Evolutionary conservation across 1,140 invertebrate species (phyloP), one percentile per base, ranked within the genome.

Genomic region (Homalodisca vitripennis): DNA sequence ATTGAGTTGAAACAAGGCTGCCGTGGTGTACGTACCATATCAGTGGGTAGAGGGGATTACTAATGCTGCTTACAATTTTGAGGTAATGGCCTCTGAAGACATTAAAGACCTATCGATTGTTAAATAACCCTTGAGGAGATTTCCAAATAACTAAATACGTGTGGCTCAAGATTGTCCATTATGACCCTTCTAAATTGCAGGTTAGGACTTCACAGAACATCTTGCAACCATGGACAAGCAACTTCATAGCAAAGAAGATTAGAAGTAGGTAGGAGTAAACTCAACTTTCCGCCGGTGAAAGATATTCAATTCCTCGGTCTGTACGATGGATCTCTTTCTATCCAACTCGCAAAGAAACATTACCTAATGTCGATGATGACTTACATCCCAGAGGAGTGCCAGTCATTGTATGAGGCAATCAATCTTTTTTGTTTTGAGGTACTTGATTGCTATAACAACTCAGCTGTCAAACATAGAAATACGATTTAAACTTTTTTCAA

Each of bases 1-100:
- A 71, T 71, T 41, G 70, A 71, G 70, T 30, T 26, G 70, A 71
- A 66, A 70, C 46, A 67, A 66, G 48, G 24, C 57, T 53, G 48
- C 48, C 6, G 20, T 12, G 48, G 48, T 53, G 48, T 53, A 41
- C n/a, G 34, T 41, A 41, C 34, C 34, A 6, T 6, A 41, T 41
- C 34, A 41, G 17, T 41, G 34, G 34, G 34, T 41, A 17, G 34
- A 41, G 34, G 34, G 6, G 6, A 41, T 41, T 41, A 17, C 48
- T 3, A 53, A 53, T 53, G 48, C 20, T 12, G 10, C 48, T 12
- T 12, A 22, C 20, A 12, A 6, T 6, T 12, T 12, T 6, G 6
- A 12, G 12, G 6, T 17, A 53, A 53, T 53, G 12, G 48, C 48
- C 20, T 53, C 48, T 53, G 48, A 53, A 53, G 48, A 53, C 48